Evolutionary conservation across 2,888 invertebrate species (phyloP).

Genomic region (Euplexia lucipara): DNA sequence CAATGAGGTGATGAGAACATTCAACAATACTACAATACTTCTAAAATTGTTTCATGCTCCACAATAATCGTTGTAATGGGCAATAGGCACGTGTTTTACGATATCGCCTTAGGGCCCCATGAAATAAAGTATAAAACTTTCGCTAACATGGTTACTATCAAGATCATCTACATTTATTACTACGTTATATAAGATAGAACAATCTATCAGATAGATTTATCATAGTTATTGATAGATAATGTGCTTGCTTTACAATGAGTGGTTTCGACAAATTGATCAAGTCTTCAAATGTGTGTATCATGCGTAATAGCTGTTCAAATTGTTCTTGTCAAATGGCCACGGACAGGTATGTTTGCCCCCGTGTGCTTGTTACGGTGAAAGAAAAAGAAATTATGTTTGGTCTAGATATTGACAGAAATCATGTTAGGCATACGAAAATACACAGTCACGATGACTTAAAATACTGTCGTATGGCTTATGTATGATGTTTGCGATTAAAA

Average conservation of each 20-base stretch:
- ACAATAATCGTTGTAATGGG: conserved; percentile 30
- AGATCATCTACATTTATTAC: conserved; percentile 60
- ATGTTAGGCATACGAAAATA: not conserved
- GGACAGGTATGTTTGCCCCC: not conserved
- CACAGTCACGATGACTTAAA: not conserved
- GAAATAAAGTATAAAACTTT: conserved; percentile 58
- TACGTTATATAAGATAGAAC: conserved; percentile 56
- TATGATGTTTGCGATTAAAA: not conserved
- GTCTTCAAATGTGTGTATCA: conserved; percentile 40
- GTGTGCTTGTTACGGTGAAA: not conserved
- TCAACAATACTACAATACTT: conserved; percentile 47
- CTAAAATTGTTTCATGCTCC: conserved; percentile 36
- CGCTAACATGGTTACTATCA: conserved; percentile 60
- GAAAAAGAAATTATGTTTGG: not conserved
- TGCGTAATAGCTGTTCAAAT: conserved; percentile 39
- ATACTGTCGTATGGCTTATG: not conserved
- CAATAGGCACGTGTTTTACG: conserved; percentile 37
- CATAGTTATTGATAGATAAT: conserved; percentile 61
- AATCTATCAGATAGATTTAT: conserved; percentile 61
- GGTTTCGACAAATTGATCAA: conserved; percentile 61
- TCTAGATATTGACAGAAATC: not conserved
- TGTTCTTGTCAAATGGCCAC: conserved; percentile 19
- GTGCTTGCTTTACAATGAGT: conserved; percentile 44
- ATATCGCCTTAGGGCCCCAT: conserved; percentile 57
- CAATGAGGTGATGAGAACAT: conserved; percentile 36